Conservation (phyloP, 30 jellyfish, hydroid and myxozoan species). For the Pseudorhiza aurosa region DNA sequence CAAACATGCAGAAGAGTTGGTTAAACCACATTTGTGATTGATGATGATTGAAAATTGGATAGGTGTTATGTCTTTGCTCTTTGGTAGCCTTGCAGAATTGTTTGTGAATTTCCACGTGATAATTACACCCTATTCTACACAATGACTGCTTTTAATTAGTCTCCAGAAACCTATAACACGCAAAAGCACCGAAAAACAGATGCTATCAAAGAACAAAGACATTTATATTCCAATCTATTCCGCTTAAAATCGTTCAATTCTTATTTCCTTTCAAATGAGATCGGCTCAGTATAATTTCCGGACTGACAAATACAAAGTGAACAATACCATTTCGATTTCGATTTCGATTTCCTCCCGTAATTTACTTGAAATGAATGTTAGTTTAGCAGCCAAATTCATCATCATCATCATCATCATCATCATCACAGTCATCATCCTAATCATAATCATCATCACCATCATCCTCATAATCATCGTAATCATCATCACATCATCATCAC, state of each 20-base stretch:
- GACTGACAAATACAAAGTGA: background rate
- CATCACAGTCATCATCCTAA: no score
- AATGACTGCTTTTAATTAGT: constrained; percentile 15
- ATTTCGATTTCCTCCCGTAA: no score
- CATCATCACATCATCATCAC: no score
- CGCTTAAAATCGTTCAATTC: constrained; percentile 16
- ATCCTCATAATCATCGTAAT: no score
- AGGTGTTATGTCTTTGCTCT: background rate
- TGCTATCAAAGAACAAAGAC: constrained; percentile 10
- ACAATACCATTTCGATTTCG: no score
- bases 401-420: no score
- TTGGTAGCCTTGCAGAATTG: background rate
- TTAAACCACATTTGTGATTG: no score
- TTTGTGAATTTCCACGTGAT: constrained; percentile 1
- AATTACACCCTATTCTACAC: constrained; percentile 21
- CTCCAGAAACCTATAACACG: constrained; percentile 41
- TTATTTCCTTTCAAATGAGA: constrained; percentile 6
- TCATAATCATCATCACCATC: no score
- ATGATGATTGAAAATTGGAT: background rate
- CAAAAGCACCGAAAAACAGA: constrained; percentile 9
- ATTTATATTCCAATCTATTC: constrained; percentile 6
- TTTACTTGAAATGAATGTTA: no score
- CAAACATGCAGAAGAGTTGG: no score
- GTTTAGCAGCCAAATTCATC: no score
- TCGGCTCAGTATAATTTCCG: background rate